Evolutionary conservation across 2,888 invertebrate genomes (phyloP).

Genomic region (Terebella lapidaria): DNA sequence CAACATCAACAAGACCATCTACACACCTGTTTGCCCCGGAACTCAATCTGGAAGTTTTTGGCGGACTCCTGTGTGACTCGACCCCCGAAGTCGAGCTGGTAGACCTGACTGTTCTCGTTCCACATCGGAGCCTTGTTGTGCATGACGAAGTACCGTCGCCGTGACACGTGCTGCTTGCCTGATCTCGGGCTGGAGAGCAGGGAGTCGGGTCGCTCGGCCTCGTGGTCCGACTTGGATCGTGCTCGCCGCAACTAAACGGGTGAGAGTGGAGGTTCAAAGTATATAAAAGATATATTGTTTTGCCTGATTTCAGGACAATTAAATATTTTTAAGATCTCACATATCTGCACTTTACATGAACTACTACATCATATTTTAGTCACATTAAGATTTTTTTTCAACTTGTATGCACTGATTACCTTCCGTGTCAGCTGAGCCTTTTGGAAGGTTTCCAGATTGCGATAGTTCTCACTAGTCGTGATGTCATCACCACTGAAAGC

Average conservation of each 20-base stretch:
- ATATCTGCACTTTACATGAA: no score
- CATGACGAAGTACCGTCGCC: constrained; percentile 58
- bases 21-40: constrained; percentile 84
- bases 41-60: constrained; percentile 98
- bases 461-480: constrained; percentile 35
- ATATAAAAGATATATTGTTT: no score
- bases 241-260: constrained; percentile 12
- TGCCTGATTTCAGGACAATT: no score
- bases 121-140: constrained; percentile 97
- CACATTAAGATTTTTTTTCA: no score
- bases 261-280: no score
- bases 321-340: no score
- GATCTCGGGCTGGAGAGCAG: background rate
- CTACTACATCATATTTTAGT: no score
- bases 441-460: constrained; percentile 47
- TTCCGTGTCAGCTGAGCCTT: constrained; percentile 49
- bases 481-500: constrained; percentile 11
- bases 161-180: constrained; percentile 2
- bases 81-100: constrained; percentile 97
- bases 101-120: constrained; percentile 99
- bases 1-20: no score
- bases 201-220: background rate
- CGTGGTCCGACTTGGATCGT: background rate
- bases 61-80: constrained; percentile 98
- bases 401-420: no score